Evolutionary conservation across 1,140 invertebrate species (phyloP), one percentile per base, ranked within the genome.

Genomic region (Apis laboriosa): DNA sequence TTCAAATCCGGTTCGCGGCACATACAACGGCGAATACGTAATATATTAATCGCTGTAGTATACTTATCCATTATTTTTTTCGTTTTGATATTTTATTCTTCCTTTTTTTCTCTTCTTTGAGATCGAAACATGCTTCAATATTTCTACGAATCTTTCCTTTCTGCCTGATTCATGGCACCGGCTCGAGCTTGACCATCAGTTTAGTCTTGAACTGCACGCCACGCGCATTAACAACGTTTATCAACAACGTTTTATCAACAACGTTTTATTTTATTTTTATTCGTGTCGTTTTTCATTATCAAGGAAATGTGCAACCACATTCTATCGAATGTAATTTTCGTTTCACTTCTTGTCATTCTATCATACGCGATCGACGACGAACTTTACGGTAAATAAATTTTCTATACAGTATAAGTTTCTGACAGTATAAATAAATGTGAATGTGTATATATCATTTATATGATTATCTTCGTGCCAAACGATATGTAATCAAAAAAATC

Each of bases 121-220:
- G 28, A 13, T 5, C 67, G 11, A 24, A 77, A 67, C 53, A 34
- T 19, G 63, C 55, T 53, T 55, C 56, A 82, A 68, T 82, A 73
- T 81, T 58, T 49, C 55, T 77, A 53, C 64, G 21, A 77, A 49
- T 77, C 24, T 77, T 82, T 82, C 80, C 80, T 56, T 77, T 68
- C 55, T 56, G 21, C 53, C 80, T 55, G 73, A 61, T 77, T 60
- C 64, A 77, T n/a, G 55, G 21, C 64, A 53, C 70, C 63, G 34
- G 55, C 34, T 53, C 66, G 8, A 64, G n/a, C 19, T 61, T 49
- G 19, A 28, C 55, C 53, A 55, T 49, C 74, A 68, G 64, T 77
- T 82, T 77, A 77, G 80, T 82, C 80, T 68, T 61, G 80, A 55
- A 58, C 80, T 49, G 64, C 34, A 61, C 49, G 63, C 55, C 55